Evolutionary conservation across 1,140 invertebrate species (phyloP).

Genomic region (Alviniconcha marisindica): DNA sequence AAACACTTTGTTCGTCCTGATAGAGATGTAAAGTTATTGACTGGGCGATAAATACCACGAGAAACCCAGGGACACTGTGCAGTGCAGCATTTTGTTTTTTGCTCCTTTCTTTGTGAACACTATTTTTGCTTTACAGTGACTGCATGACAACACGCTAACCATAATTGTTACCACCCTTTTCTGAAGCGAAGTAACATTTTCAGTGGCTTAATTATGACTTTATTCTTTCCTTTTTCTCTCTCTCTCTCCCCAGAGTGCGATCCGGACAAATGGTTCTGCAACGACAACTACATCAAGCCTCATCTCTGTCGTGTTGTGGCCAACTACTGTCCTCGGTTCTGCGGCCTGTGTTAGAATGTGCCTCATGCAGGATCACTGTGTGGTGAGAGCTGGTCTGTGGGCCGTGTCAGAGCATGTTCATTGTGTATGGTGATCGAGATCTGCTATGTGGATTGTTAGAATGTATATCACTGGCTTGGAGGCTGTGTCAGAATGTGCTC

Average conservation of each 20-base stretch:
- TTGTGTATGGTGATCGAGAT: neutral
- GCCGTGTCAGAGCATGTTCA: neutral
- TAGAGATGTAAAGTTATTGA: too few species aligned
- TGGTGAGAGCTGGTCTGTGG: neutral
- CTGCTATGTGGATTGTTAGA: neutral
- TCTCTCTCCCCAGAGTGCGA: neutral
- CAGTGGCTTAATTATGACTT: too few species aligned
- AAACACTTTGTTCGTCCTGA: too few species aligned
- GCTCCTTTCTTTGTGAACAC: too few species aligned
- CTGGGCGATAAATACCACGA: too few species aligned
- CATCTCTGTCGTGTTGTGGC: slow-evolving; percentile 10
- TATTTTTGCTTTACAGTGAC: too few species aligned
- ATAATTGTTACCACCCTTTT: too few species aligned
- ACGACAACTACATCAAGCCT: slow-evolving; percentile 17
- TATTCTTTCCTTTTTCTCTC: neutral
- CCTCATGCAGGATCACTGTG: neutral
- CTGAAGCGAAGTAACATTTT: too few species aligned
- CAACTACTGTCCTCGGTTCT: slow-evolving; percentile 7
- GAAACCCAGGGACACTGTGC: too few species aligned
- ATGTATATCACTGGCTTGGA: neutral
- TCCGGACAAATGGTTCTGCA: slow-evolving; percentile 20
- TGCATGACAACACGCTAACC: too few species aligned
- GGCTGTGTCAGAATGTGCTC: neutral
- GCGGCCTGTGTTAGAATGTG: neutral
- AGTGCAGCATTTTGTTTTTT: too few species aligned